These are phyloP conservation scores for Cephalopterus ornatus DNA, from an alignment of 2,113 vertebrate genomes.

Conservation along the genomic window DNA sequence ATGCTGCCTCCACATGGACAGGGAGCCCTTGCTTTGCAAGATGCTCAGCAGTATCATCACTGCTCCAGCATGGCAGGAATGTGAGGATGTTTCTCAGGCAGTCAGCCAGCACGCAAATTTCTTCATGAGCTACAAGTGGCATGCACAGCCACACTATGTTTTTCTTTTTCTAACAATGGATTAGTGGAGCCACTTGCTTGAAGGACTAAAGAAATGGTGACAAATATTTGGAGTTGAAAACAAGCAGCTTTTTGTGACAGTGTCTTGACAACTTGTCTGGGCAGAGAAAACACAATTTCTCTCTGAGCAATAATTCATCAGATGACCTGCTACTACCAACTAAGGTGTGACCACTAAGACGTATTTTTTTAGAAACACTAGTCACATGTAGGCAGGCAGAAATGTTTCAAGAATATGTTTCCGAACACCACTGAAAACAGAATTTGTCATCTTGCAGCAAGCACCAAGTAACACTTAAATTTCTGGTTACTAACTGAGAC, in stretches of 20 bases:
- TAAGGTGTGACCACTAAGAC: background rate
- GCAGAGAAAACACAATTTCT: background rate
- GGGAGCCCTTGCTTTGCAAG: accelerated
- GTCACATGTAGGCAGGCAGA: background rate
- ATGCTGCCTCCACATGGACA: accelerated
- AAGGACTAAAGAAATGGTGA: background rate
- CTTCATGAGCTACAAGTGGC: background rate
- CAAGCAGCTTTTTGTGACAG: background rate
- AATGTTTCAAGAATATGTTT: background rate
- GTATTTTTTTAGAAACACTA: background rate
- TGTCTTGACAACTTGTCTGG: background rate
- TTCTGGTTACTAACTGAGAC: background rate
- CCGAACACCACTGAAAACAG: background rate
- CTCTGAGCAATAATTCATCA: background rate
- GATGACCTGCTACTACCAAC: background rate
- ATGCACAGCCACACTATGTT: background rate
- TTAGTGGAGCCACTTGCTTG: background rate
- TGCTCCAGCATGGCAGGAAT: background rate
- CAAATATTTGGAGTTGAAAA: background rate
- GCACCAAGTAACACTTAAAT: background rate
- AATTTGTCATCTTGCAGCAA: background rate
- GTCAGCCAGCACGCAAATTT: background rate
- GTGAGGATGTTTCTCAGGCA: background rate
- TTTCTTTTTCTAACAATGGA: background rate
- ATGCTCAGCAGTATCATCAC: accelerated